Percentiles rank a stretch among this genome's conserved stretches.
phyloP scores from a whole-genome alignment of 2,113 vertebrate genomes.

The Xiphorhynchus elegans region DNA sequence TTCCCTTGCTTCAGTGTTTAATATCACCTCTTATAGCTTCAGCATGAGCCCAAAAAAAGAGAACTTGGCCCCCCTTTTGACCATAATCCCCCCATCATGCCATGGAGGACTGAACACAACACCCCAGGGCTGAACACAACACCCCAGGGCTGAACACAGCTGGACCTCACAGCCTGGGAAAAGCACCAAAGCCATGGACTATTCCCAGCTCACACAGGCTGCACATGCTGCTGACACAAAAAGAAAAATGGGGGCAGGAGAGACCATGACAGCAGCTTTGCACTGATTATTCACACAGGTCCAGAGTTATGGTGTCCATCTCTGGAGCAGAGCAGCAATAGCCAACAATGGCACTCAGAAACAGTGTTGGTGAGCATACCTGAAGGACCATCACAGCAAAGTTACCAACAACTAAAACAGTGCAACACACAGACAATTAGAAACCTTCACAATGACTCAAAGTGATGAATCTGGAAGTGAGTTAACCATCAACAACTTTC shows the following conservation, averaged over 20 bases:
- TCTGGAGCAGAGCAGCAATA: not conserved
- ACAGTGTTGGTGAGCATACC: not conserved
- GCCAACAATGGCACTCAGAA: not conserved
- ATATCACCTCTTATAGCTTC: not conserved
- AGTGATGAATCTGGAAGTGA: not conserved
- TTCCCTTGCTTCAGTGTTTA: not conserved
- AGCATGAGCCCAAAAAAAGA: not conserved
- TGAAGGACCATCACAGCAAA: not conserved
- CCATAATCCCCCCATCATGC: not conserved
- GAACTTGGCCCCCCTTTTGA: not conserved
- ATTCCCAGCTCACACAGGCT: not conserved
- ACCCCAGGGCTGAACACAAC: not conserved
- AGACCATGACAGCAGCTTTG: not conserved
- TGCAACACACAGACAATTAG: not conserved
- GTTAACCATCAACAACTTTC: not conserved
- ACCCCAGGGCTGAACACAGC: not conserved
- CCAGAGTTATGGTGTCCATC: not conserved
- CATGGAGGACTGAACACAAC: not conserved
- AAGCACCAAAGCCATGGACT: rapidly evolving
- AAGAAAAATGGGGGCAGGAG: not conserved
- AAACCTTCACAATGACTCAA: not conserved
- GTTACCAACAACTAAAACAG: not conserved
- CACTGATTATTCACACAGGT: not conserved
- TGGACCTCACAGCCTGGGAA: not conserved
- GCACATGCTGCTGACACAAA: not conserved